Conservation (phyloP, 1,140 invertebrate genomes). For the Drepana arcuata region DNA sequence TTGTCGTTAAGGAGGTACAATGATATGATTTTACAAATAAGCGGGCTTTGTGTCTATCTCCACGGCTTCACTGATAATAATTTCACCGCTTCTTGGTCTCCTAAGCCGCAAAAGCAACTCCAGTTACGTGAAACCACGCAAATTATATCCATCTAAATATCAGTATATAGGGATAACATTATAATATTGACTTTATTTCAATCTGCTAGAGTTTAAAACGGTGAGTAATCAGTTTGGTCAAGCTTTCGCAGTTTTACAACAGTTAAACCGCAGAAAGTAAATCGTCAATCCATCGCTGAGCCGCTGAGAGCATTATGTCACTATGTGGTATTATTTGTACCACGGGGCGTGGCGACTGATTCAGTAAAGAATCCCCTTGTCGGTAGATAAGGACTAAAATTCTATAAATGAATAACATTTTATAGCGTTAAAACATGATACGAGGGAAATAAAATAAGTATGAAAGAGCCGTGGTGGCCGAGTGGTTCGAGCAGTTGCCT, state of each 20-base stretch:
- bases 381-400: too few relatives aligned
- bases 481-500: too few relatives aligned
- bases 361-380: too few relatives aligned
- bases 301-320: conserved; percentile 23
- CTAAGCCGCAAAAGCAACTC: conserved; percentile 33
- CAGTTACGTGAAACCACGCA: conserved; percentile 33
- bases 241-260: conserved; percentile 15
- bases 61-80: conserved; percentile 19
- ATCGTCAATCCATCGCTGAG: conserved; percentile 22
- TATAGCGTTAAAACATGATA: too few relatives aligned
- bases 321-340: conserved; percentile 21
- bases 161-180: neutral
- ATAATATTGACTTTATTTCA: neutral
- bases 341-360: too few relatives aligned
- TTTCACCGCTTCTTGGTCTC: conserved; percentile 27
- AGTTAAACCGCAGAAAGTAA: conserved; percentile 39
- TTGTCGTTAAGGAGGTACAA: too few relatives aligned
- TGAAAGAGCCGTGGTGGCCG: too few relatives aligned
- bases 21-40: too few relatives aligned
- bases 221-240: neutral
- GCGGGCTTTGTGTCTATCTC: conserved; percentile 15
- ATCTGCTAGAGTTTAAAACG: neutral
- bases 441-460: too few relatives aligned
- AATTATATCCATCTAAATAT: conserved; percentile 41
- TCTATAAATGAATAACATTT: too few relatives aligned